These are phyloP conservation scores for Dryadula phaetusa DNA, from an alignment of 2,888 invertebrate species.

Conservation along the genomic window DNA sequence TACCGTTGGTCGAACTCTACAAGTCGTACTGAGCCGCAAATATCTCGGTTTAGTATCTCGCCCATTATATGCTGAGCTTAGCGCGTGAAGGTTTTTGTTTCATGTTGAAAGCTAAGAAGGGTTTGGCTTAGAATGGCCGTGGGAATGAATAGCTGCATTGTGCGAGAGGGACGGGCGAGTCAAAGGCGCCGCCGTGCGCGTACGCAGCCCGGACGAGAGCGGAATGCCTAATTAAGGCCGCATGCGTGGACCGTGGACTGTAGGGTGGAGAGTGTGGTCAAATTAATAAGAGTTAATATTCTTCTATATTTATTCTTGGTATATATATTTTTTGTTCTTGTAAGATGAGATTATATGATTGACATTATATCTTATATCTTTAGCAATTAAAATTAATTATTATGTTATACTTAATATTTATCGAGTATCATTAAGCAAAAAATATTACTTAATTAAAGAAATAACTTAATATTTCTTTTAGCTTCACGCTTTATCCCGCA, in stretches of 20 bases:
- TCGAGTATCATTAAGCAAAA: too few relatives aligned
- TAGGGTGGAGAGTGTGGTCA: conserved; percentile 52
- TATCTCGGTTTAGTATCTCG: conserved; percentile 58
- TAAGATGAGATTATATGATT: background rate
- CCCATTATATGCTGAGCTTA: conserved; percentile 56
- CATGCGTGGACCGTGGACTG: conserved; percentile 81
- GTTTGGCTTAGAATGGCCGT: conserved; percentile 54
- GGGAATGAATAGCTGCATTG: conserved; percentile 78
- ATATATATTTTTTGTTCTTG: background rate
- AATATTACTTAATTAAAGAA: too few relatives aligned
- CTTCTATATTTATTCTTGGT: background rate
- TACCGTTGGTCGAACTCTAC: conserved; percentile 28
- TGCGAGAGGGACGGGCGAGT: conserved; percentile 71
- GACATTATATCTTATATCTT: background rate
- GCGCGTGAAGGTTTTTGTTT: conserved; percentile 61
- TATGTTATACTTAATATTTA: too few relatives aligned
- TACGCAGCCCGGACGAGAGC: conserved; percentile 77
- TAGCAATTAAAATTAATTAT: too few relatives aligned
- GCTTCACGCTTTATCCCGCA: too few relatives aligned
- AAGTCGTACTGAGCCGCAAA: conserved; percentile 37
- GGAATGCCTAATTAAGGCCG: conserved; percentile 84
- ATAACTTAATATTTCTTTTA: too few relatives aligned
- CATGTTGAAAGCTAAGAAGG: conserved; percentile 68
- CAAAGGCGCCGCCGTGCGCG: conserved; percentile 80
- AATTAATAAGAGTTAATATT: conserved; percentile 39